Evolutionary conservation across 2,113 vertebrate genomes (phyloP), one percentile per base, ranked within the genome.

Genomic region (Phylloscopus whistleri): DNA sequence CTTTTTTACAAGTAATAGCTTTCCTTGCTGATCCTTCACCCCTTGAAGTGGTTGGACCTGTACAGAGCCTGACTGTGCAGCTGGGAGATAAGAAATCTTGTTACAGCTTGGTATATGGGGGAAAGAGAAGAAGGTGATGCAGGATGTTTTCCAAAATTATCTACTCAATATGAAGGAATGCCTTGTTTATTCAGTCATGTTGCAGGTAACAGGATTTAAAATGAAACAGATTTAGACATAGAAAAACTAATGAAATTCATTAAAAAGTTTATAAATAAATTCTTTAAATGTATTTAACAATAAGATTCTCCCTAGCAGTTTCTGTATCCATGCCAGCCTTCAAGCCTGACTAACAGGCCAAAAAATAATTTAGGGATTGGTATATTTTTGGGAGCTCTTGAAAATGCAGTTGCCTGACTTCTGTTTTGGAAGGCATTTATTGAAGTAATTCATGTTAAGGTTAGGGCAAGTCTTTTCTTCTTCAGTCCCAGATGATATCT

Each of bases 21-120:
- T 84, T 74, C 33, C 37, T 51, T 77, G 13, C 28, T 74, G 9
- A 18, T 49, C 46, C 49, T 80, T 84, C 23, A 22, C 27, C n/a
- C 27, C 20, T 66, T 27, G n/a, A 46, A 39, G 49, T 1, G 7
- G 8, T 2, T 84, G 51, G 7, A 33, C 16, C 30, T 56, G 10
- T 66, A 20, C n/a, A 58, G 37, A 83, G 31, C 49, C 27, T 58
- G 49, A 10, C 9, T 58, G 5, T 21, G 31, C 49, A 51, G 26
- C 20, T 31, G 7, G 2, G 41, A 77, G 17, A 53, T 14, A 16
- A 37, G 43, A 86, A 73, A 72, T 48, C 11, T 31, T 62, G 4
- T 62, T 89, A 20, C 9, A 39, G 1, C 10, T 28, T 48, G 21
- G 6, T 76, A 13, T 3, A 3, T 0, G 0, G 22, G 53, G 13